These are phyloP conservation scores for Odontamblyopus rebecca DNA, from an alignment of 2,797 vertebrate species.

Conservation along the genomic window DNA sequence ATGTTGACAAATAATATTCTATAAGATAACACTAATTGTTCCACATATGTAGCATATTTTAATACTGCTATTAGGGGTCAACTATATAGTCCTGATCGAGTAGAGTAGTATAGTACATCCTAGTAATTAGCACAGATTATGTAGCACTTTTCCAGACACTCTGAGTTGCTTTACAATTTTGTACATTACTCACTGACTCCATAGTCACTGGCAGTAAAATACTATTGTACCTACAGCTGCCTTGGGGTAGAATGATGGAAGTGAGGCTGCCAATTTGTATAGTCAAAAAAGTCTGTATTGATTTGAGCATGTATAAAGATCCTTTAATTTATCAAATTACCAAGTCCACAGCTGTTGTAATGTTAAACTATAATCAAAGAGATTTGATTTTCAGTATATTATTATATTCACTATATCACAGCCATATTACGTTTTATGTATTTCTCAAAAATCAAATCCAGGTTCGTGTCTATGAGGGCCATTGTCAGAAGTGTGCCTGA, in stretches of 20 bases:
- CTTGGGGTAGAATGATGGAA: no score
- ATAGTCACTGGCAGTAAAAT: no score
- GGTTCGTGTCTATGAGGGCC: conserved; percentile 36
- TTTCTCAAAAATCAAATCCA: conserved; percentile 12
- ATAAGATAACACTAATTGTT: background rate
- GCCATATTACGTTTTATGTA: no score
- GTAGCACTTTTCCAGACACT: no score
- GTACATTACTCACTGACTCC: no score
- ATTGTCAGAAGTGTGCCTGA: conserved; percentile 45
- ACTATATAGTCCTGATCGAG: background rate
- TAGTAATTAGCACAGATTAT: background rate
- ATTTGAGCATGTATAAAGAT: background rate
- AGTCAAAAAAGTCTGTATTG: background rate
- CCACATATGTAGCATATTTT: background rate
- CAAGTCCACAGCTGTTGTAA: no score
- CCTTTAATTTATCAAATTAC: no score
- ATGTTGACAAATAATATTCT: background rate
- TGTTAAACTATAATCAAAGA: no score
- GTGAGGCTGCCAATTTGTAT: no score
- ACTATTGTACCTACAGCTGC: no score
- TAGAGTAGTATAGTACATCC: background rate
- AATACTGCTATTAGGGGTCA: background rate
- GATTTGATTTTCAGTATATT: background rate
- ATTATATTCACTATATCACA: background rate
- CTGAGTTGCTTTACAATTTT: no score